Conservation (phyloP, 2,888 invertebrate genomes). For the Pammene aurita region DNA sequence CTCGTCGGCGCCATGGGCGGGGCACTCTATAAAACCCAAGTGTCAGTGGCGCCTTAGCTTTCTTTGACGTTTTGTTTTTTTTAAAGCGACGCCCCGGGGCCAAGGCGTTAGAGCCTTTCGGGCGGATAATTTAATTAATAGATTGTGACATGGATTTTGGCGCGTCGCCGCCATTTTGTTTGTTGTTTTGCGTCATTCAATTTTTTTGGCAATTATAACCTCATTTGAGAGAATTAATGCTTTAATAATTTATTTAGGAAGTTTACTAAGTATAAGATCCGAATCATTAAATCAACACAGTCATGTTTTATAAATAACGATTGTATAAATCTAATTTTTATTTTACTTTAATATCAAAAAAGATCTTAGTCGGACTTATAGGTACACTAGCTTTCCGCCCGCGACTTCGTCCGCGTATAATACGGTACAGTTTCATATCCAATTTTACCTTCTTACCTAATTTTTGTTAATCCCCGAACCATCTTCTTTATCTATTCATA, state of each 20-base stretch:
- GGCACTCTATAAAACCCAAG: constrained; percentile 38
- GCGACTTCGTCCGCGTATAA: no score
- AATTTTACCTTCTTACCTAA: no score
- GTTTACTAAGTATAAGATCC: not conserved
- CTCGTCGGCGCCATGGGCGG: constrained; percentile 40
- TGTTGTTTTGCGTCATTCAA: constrained; percentile 11
- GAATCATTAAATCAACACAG: constrained; percentile 2
- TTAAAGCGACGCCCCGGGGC: constrained; percentile 49
- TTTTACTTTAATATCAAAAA: no score
- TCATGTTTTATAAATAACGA: not conserved
- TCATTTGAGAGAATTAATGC: constrained; percentile 28
- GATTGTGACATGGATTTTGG: constrained; percentile 51
- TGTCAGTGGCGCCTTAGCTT: constrained; percentile 48
- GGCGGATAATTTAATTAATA: constrained; percentile 54
- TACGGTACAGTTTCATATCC: no score
- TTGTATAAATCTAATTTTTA: no score
- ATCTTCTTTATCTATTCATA: no score
- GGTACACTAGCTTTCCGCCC: no score
- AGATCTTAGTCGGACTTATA: no score
- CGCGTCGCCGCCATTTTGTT: constrained; percentile 38
- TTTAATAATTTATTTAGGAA: constrained; percentile 26
- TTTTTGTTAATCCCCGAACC: no score
- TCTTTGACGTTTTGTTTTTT: constrained; percentile 48
- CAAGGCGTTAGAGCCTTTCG: constrained; percentile 50
- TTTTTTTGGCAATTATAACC: constrained; percentile 34